Evolutionary conservation across 2,113 vertebrate species (phyloP), one percentile per base, ranked within the genome.

Genomic region (Siphamia tubifer): DNA sequence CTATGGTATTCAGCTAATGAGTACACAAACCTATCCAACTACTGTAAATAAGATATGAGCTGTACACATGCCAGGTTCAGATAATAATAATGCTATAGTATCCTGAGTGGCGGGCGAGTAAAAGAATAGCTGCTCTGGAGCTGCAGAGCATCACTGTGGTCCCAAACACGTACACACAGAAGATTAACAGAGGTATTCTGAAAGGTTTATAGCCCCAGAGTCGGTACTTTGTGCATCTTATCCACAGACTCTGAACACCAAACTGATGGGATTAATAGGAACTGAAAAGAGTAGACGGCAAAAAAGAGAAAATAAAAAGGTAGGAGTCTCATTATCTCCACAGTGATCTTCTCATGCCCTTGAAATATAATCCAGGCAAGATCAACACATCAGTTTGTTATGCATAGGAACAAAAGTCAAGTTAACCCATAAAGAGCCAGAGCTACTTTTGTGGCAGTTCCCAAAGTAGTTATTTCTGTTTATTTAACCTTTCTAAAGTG

Each of bases 11-110:
- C 10, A 49, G n/a, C 2, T 20, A 8, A 31, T 23, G 17, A 27
- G 20, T 8, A 7, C 43, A 15, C 38, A 53, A 64, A 23, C 11
- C 21, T 30, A 15, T 35, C 23, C 12, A 35, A 12, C 27, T 25
- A 17, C 2, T 38, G 8, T 70, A 53, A 70, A 71, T 67, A 67
- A 55, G n/a, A 61, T 4, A 68, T 43, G 48, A 60, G 28, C 40
- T 56, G 16, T 11, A 5, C 19, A 11, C 3, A 1, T 23, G 39
- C 74, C 57, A 28, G 30, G 12, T 32, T 23, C 13, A 28, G 2
- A 17, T 28, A 25, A 20, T 48, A 52, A 43, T 7, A 51, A n/a
- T n/a, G n/a, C 12, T 35, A 10, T 8, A 6, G 15, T 19, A 8
- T 27, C 44, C 44, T 23, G 51, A 57, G 52, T 38, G 43, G 43